Base-by-base conservation (phyloP, 2,113 vertebrate genomes). In the Dicrurus megarhynchus region DNA sequence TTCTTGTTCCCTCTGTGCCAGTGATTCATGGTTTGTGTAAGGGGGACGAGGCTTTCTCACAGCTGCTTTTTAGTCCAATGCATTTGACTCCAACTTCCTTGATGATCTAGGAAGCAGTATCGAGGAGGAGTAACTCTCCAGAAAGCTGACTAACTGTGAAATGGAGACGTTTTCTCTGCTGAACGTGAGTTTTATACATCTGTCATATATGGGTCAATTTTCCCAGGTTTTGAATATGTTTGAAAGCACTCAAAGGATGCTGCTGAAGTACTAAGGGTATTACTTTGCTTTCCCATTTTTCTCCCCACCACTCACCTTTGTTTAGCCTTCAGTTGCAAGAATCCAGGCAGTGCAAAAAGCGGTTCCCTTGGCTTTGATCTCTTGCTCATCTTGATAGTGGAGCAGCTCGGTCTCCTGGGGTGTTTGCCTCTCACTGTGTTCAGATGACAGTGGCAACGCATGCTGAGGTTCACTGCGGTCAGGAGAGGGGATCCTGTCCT, bases 351-450 rank as follows among this genome's bases (percentile, higher is more conserved):
- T 68, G 60, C 42, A 70, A 82, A 87, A 87, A 90, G 46, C 89
- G 77, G 16, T 53, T 75, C 21, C 41, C 46, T 67, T 59, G 55
- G 30, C 89, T 97, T 92, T 95, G 95, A 95, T 96, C 81, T 96
- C 49, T 76, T 87, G 73, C 60, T 92, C 71, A 61, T 63, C 84
- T 33, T 32, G 50, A 37, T 8, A 30, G 52, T 6, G n/a, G 44
- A 26, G 30, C 46, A 50, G 47, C 61, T 69, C 7, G 0, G 47
- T n/a, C 32, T 70, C 56, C 59, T 33, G 41, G 13, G 35, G 10
- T 39, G 53, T 73, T 60, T 77, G 60, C 64, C 57, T 59, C 53
- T 90, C 5, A 1, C 61, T 80, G 13, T 5, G 1, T 30, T 5
- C n/a, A 17, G 20, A 12, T 0, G 12, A 59, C n/a, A n/a, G n/a